Percentiles rank a stretch among this genome's conserved stretches.
Conservation (phyloP, 2,888 invertebrate genomes). For the Eumacrocentrus americanus region DNA sequence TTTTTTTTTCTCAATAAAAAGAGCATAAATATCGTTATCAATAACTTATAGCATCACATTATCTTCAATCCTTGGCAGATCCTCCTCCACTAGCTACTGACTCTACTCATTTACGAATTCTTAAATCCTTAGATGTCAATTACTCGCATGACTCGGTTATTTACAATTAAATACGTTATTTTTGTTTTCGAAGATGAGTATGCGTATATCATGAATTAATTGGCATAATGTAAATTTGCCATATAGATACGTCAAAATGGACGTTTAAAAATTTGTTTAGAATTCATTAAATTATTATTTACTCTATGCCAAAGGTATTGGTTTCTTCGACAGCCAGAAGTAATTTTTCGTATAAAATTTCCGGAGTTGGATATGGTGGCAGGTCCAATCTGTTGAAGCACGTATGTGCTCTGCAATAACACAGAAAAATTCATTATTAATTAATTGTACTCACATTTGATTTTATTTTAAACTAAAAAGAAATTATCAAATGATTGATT, state of each 20-base stretch:
- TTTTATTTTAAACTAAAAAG: background rate
- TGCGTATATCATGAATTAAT: background rate
- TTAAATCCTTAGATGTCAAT: background rate
- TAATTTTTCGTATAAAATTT: slow-evolving; percentile 89
- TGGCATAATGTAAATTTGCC: background rate
- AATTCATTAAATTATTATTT: slow-evolving; percentile 58
- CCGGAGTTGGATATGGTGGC: slow-evolving; percentile 93
- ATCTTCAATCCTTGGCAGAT: background rate
- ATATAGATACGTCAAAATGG: slow-evolving; percentile 14
- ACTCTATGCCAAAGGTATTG: slow-evolving; percentile 95
- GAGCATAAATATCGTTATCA: background rate
- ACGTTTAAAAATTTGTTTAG: slow-evolving; percentile 18
- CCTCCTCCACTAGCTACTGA: too few species aligned
- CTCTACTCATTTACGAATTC: too few species aligned
- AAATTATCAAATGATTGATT: background rate
- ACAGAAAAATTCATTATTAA: slow-evolving; percentile 7
- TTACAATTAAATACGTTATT: background rate
- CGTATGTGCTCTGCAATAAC: slow-evolving; percentile 80
- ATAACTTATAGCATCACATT: slow-evolving; percentile 10
- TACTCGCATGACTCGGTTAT: background rate
- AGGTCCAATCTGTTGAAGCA: slow-evolving; percentile 97
- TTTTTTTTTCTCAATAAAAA: background rate
- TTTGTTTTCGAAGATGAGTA: background rate
- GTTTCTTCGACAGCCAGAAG: slow-evolving; percentile 94
- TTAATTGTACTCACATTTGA: slow-evolving; percentile 16